Evolutionary conservation across 2,113 vertebrate genomes (phyloP).

Genomic region (Lophius piscatorius): DNA sequence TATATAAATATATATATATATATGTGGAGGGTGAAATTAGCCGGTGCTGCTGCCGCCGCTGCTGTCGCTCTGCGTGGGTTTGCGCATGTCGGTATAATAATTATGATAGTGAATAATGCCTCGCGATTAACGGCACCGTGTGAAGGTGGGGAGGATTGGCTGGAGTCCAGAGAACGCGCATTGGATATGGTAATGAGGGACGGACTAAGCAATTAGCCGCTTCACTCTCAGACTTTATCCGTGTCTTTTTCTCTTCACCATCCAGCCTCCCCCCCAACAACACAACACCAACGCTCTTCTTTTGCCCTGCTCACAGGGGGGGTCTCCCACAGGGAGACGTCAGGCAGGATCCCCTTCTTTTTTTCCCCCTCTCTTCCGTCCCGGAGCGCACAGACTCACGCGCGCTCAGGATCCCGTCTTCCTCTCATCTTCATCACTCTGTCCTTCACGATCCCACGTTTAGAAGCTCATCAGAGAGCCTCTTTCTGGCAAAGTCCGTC

Average conservation of each 20-base stretch:
- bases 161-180: conserved; percentile 89
- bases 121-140: conserved; percentile 87
- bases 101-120: conserved; percentile 98
- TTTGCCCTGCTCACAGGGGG: conserved; percentile 81
- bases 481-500: conserved; percentile 26
- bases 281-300: conserved; percentile 68
- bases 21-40: conserved; percentile 73
- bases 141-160: conserved; percentile 84
- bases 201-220: conserved; percentile 92
- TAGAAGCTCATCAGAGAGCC: conserved; percentile 37
- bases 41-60: conserved; percentile 76
- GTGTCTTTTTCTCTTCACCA: conserved; percentile 77
- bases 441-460: conserved; percentile 37
- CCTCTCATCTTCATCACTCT: conserved; percentile 57
- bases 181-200: conserved; percentile 97
- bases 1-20: no score
- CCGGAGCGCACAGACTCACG: conserved; percentile 41
- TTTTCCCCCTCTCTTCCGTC: conserved; percentile 39
- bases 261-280: conserved; percentile 76
- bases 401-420: conserved; percentile 46
- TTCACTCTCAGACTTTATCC: conserved; percentile 85
- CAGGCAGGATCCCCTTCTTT: conserved; percentile 18
- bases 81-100: conserved; percentile 93
- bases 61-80: conserved; percentile 73
- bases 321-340: conserved; percentile 74